A percentile compares a stretch with the other conserved stretches of the same genome.
phyloP scores from a whole-genome alignment of 2,888 invertebrate species.

The Sepiola atlantica region DNA sequence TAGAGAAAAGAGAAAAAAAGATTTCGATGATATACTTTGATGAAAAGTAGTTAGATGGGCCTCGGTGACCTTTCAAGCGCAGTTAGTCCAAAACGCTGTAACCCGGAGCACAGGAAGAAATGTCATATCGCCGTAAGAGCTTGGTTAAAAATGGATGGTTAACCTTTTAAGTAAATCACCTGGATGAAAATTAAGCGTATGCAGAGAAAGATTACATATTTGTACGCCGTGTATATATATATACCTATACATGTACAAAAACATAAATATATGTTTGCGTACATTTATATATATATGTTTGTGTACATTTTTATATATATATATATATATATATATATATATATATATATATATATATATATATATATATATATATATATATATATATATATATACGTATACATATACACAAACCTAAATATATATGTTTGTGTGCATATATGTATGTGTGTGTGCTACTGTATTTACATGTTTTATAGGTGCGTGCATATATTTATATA shows the following conservation, averaged over 20 bases:
- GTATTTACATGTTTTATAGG: too few species aligned
- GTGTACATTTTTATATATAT: neutral
- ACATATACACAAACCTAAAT: too few species aligned
- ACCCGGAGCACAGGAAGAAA: neutral
- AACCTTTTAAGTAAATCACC: constrained; percentile 32
- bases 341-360: neutral
- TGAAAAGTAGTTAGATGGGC: neutral
- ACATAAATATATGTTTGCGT: neutral
- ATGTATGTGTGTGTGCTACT: too few species aligned
- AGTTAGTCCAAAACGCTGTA: constrained; percentile 32
- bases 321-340: neutral
- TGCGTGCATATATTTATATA: too few species aligned
- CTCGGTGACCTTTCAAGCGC: neutral
- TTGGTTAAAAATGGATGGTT: neutral
- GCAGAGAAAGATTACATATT: neutral
- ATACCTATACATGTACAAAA: too few species aligned
- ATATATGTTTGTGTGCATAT: too few species aligned
- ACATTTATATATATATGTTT: neutral
- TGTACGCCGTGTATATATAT: neutral
- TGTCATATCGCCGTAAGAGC: constrained; percentile 9
- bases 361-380: neutral
- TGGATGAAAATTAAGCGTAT: neutral
- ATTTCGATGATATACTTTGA: constrained; percentile 32
- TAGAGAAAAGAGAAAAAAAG: neutral
- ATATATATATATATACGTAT: neutral